Evolutionary conservation across 92 coral and sea anemone species (phyloP).

Genomic region (Porites lobata): DNA sequence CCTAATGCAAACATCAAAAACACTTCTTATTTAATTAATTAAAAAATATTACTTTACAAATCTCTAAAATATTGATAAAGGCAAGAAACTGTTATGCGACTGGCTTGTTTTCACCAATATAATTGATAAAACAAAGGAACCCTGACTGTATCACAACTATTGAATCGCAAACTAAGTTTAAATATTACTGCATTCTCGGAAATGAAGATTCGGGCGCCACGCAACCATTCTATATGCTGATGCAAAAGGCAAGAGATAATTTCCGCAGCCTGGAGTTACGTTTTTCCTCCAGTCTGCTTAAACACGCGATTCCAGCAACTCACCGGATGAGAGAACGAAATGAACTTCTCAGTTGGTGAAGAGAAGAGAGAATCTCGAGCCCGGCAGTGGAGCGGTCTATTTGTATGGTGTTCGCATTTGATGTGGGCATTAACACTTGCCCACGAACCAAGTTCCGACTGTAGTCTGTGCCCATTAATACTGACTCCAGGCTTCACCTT

Average conservation of each 20-base stretch:
- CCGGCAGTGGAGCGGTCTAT: no score
- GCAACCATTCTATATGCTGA: constrained; percentile 30
- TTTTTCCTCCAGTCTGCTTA: neutral
- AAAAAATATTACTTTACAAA: constrained; percentile 14
- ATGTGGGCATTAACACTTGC: neutral
- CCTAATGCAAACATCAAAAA: neutral
- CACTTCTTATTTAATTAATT: neutral
- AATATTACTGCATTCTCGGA: constrained; percentile 57
- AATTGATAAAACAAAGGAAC: constrained; percentile 52
- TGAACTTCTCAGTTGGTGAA: constrained; percentile 19
- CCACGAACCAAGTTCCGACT: neutral
- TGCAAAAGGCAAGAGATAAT: neutral
- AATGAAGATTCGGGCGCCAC: constrained; percentile 47
- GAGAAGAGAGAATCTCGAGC: neutral
- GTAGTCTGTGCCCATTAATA: neutral
- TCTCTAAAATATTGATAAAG: constrained; percentile 3
- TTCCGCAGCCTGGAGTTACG: neutral
- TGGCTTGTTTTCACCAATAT: constrained; percentile 53
- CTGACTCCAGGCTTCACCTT: neutral
- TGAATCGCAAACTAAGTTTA: constrained; percentile 46
- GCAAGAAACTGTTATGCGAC: constrained; percentile 19
- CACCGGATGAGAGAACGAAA: neutral
- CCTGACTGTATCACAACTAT: constrained; percentile 46
- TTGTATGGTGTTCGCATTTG: no score
- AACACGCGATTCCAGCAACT: neutral